Conservation (phyloP, 2,113 vertebrate species). For the Myanophis thanlyinensis region DNA sequence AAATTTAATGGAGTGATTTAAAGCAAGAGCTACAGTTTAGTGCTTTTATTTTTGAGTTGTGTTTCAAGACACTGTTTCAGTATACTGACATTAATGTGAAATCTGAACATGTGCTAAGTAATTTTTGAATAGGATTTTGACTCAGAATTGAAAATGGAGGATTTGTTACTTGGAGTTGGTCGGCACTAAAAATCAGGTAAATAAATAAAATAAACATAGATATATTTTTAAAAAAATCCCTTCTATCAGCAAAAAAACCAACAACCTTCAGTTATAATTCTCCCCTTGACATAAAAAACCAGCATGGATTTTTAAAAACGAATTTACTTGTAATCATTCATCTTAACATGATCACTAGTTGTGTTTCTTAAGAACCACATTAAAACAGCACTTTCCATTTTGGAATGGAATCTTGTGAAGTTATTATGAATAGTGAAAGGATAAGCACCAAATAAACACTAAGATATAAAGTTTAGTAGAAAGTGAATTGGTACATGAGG, state of each 20-base stretch:
- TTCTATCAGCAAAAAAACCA: neutral
- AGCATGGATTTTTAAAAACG: rapidly evolving
- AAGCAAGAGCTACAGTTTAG: neutral
- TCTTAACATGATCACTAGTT: neutral
- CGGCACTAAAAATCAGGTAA: constrained; percentile 6
- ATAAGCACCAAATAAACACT: constrained; percentile 37
- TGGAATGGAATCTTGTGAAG: constrained; percentile 33
- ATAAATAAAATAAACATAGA: constrained; percentile 17
- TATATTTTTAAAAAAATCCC: constrained; percentile 29
- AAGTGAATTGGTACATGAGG: constrained; percentile 35
- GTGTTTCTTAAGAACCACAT: constrained; percentile 41
- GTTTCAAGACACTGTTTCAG: constrained; percentile 36
- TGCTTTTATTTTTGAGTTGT: constrained; percentile 13
- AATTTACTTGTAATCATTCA: neutral
- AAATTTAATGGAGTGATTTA: neutral
- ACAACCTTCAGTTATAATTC: constrained; percentile 46
- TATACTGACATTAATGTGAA: neutral
- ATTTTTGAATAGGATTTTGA: constrained; percentile 48
- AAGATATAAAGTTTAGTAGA: constrained; percentile 60
- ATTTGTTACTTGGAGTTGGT: constrained; percentile 31
- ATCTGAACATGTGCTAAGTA: constrained; percentile 38
- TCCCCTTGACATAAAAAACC: constrained; percentile 32
- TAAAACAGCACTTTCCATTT: constrained; percentile 37
- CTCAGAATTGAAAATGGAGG: constrained; percentile 44
- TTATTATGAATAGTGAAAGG: constrained; percentile 45